Conservation (phyloP, 2,888 invertebrate genomes). For the Drosophila subquinaria region DNA sequence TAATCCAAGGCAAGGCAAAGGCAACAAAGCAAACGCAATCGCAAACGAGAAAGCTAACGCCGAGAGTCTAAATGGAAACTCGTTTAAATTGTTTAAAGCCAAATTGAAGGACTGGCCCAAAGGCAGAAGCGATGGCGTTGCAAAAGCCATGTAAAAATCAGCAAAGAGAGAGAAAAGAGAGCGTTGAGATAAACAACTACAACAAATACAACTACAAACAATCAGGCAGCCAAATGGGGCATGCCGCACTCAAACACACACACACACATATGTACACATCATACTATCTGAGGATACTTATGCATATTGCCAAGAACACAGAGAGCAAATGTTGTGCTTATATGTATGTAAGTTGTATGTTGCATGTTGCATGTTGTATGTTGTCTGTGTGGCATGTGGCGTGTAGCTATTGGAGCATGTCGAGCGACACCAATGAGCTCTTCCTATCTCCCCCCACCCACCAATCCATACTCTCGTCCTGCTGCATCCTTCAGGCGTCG, state of each 20-base stretch:
- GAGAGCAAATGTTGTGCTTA: constrained; percentile 58
- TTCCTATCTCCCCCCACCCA: neutral
- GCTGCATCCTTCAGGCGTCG: constrained; percentile 34
- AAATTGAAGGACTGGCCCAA: constrained; percentile 59
- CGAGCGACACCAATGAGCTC: constrained; percentile 69
- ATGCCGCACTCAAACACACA: constrained; percentile 42
- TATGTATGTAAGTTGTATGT: constrained; percentile 17
- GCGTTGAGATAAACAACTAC: constrained; percentile 24
- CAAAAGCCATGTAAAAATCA: constrained; percentile 43
- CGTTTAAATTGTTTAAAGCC: constrained; percentile 73
- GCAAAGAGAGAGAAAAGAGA: constrained; percentile 7
- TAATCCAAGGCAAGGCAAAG: constrained; percentile 42
- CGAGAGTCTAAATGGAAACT: constrained; percentile 58
- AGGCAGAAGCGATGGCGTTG: constrained; percentile 39
- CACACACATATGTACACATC: constrained; percentile 15
- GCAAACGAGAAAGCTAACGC: constrained; percentile 30
- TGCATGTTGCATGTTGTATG: constrained; percentile 7
- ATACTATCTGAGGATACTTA: constrained; percentile 39
- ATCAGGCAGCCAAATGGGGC: constrained; percentile 58
- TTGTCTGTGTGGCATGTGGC: constrained; percentile 30
- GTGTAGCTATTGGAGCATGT: constrained; percentile 68
- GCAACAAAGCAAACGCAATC: constrained; percentile 26
- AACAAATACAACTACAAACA: constrained; percentile 28
- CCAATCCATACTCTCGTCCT: neutral
- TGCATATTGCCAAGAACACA: constrained; percentile 61